Evolutionary conservation across 1,140 invertebrate genomes (phyloP).

Genomic region (Pentalonia nigronervosa): DNA sequence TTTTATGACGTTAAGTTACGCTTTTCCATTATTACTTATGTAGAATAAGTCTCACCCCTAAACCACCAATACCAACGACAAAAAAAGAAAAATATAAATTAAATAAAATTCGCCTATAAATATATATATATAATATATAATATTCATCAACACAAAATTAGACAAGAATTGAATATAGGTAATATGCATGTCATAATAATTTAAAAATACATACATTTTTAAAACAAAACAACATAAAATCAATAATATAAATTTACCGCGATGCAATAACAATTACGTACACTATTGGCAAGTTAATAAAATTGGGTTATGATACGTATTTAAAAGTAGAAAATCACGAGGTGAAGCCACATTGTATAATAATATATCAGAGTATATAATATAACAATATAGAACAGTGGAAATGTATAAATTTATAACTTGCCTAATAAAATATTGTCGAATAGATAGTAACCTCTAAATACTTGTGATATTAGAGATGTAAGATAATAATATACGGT

Average conservation of each 20-base stretch:
- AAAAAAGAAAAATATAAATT: conserved; percentile 17
- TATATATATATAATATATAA: background rate
- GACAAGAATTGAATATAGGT: conserved; percentile 29
- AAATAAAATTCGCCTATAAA: conserved; percentile 6
- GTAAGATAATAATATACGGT: background rate
- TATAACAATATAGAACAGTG: background rate
- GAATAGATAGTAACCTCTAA: conserved; percentile 16
- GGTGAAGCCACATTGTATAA: background rate
- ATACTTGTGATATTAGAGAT: conserved; percentile 36
- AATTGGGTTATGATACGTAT: background rate
- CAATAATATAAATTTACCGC: conserved; percentile 38
- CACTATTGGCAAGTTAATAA: conserved; percentile 30
- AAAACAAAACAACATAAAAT: background rate
- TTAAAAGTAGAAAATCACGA: background rate
- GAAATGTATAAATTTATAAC: background rate
- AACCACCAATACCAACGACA: conserved; percentile 24
- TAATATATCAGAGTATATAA: conserved; percentile 12
- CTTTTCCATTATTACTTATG: background rate
- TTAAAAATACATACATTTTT: conserved; percentile 12
- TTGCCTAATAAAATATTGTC: background rate
- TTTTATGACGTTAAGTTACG: conserved; percentile 32
- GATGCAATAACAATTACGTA: conserved; percentile 36
- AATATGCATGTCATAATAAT: conserved; percentile 36
- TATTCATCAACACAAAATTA: conserved; percentile 37
- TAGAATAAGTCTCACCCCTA: background rate